Base-by-base conservation (phyloP, 2,113 vertebrate genomes). In the Limanda limanda region DNA sequence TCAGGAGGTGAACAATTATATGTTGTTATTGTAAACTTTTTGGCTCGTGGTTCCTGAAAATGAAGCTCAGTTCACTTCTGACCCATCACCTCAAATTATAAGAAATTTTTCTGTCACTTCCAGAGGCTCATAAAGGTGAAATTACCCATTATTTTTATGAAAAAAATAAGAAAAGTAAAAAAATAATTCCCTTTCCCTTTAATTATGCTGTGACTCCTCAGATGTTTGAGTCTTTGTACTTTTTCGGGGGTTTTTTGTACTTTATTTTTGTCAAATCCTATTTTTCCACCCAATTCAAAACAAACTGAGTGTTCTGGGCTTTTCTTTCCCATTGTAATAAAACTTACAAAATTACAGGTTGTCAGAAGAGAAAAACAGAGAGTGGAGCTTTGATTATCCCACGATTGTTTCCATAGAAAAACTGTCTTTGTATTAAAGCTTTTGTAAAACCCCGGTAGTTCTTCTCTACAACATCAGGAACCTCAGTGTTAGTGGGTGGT, bases 401-500 rank as follows among this genome's bases (percentile, higher is more conserved):
- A 65, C 79, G 74, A 70, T 35, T 72, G 54, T 31, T 24, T 55
- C 76, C 60, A 45, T 58, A 61, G 75, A 69, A 79, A 74, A 27
- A 27, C 57, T 57, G 42, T n/a, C 42, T 75, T 64, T 83, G 72
- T 81, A 25, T 66, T 56, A 54, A 54, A n/a, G 68, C 40, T 51
- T 51, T 54, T n/a, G 17, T 51, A 71, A 71, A 87, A 76, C 68
- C 47, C 67, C 56, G 65, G 68, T 20, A 79, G 25, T 45, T 74
- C 79, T 78, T 57, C 68, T 52, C 24, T 18, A 48, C 55, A 76
- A 66, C 64, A 80, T 21, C 37, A 40, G 13, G 20, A 54, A 60
- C 55, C 47, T 66, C 51, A 71, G 54, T 31, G 68, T 81, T 80
- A 66, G 80, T 81, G 82, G 88, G 80, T 80, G 85, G 80, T 69